Conservation (phyloP, 2,113 vertebrate genomes). For the Uria aalge region DNA sequence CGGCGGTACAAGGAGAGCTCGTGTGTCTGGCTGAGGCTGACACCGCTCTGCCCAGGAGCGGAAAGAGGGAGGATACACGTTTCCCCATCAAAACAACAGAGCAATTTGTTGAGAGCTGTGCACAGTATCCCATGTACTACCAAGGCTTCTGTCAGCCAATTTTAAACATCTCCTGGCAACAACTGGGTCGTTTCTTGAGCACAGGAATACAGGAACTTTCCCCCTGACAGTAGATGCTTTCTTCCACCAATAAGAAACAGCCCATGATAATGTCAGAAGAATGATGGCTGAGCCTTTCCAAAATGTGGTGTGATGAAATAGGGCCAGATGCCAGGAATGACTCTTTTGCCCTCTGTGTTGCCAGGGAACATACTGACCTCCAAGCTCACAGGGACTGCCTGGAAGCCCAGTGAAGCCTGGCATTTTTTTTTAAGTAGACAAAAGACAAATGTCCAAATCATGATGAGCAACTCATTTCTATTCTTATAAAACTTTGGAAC, state of each 20-base stretch:
- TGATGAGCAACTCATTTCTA: background rate
- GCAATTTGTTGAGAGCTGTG: background rate
- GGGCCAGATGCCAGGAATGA: background rate
- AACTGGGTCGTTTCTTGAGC: background rate
- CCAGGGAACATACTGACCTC: background rate
- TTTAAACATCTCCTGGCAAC: background rate
- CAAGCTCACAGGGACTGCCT: background rate
- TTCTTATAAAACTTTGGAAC: background rate
- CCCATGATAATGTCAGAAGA: background rate
- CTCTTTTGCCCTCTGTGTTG: background rate
- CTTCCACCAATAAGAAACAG: background rate
- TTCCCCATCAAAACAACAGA: background rate
- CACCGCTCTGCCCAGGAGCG: background rate
- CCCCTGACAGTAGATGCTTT: background rate
- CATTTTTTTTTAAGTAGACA: background rate
- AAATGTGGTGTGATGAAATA: background rate
- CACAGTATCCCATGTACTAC: background rate
- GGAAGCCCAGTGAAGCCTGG: background rate
- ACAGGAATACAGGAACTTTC: background rate
- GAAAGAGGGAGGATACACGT: background rate
- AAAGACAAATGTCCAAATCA: background rate
- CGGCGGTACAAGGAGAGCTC: background rate
- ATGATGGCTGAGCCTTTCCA: background rate
- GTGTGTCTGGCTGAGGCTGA: background rate
- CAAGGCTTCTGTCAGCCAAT: background rate